Evolutionary conservation across 1,140 invertebrate genomes (phyloP), one percentile per base, ranked within the genome.

Genomic region (Diploscapter pachys): DNA sequence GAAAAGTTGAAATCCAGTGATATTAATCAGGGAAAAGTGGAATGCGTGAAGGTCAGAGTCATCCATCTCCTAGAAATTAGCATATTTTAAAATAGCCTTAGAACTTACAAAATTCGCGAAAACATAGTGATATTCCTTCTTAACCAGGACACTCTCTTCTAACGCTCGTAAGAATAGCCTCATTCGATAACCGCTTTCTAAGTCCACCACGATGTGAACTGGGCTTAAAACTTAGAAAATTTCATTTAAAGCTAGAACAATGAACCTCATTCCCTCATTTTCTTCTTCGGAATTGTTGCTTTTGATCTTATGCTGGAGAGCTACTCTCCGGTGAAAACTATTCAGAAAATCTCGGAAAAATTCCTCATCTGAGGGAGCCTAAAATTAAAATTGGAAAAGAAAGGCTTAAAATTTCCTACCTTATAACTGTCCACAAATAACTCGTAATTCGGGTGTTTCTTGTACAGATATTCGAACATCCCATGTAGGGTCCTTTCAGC

Each of bases 101-200:
- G 11, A 54, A 66, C 76, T 59, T 55, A 78, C 76, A 71, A 78
- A 78, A 63, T 78, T 78, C 4, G 76, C 76, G 49, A 78, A 78
- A 3, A 78, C 72, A 66, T 78, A 78, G 68, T 78, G 72, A 52
- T 75, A 78, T 31, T 75, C 62, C 66, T 74, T 68, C 68, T 70
- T 78, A 11, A 78, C 73, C 5, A 78, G 62, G 9, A 75, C 68
- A 68, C 70, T 73, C 54, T 78, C 76, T 53, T 78, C 72, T 3
- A 78, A 65, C 3, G 76, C 76, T 51, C 62, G 54, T 13, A 78
- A 53, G 49, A 78, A 78, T 50, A 63, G 53, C 4, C 76, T n/a
- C 48, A 59, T 74, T 13, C 76, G 63, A 62, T 73, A 75, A 48
- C 72, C 59, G 13, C 72, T 70, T 63, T 74, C 72, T 11, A 78